phyloP scores from a whole-genome alignment of 2,797 vertebrate genomes.

The Enteromius afrohamiltoni region DNA sequence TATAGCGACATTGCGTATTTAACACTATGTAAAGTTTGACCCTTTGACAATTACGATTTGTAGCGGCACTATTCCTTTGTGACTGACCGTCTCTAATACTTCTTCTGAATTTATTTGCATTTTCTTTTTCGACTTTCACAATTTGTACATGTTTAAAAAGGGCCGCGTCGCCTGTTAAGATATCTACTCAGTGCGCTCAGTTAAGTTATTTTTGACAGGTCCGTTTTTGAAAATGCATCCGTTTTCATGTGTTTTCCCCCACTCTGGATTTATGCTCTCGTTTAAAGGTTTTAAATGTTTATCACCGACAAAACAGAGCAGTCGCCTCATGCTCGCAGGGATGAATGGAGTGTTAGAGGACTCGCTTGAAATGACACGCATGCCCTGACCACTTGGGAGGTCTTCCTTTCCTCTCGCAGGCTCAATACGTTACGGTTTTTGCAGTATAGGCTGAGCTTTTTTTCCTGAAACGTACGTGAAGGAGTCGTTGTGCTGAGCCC shows the following conservation, averaged over 20 bases:
- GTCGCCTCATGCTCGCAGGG: conserved; percentile 67
- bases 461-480: background rate
- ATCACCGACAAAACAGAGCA: conserved; percentile 63
- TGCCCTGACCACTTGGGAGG: conserved; percentile 85
- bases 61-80: background rate
- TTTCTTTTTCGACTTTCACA: no score
- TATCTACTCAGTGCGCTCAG: background rate
- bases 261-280: conserved; percentile 61
- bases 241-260: conserved; percentile 46
- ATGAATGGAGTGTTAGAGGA: conserved; percentile 70
- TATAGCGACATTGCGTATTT: background rate
- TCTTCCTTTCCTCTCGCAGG: conserved; percentile 68
- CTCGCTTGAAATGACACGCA: conserved; percentile 73
- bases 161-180: background rate
- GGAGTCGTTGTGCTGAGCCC: background rate
- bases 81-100: background rate
- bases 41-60: background rate
- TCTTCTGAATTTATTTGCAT: no score
- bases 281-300: conserved; percentile 66
- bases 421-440: conserved; percentile 1
- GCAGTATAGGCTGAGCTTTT: background rate
- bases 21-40: background rate
- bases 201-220: conserved; percentile 7
- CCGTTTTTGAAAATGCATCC: conserved; percentile 31
- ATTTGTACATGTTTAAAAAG: background rate